Evolutionary conservation across 2,888 invertebrate genomes (phyloP).

Genomic region (Blomia tropicalis): DNA sequence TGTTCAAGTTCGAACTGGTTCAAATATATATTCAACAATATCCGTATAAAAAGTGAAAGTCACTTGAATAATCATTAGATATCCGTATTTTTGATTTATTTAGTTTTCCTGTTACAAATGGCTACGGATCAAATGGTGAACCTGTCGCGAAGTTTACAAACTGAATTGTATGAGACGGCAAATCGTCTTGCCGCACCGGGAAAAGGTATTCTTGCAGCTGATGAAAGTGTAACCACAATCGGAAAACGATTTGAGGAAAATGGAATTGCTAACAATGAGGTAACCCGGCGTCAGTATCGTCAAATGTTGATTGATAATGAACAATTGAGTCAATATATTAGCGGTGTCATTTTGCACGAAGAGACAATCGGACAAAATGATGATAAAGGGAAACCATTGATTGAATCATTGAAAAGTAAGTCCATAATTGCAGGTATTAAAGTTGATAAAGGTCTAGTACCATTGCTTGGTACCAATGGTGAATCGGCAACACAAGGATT

Average conservation of each 20-base stretch:
- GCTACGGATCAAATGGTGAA: neutral
- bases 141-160: constrained; percentile 57
- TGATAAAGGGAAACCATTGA: constrained; percentile 68
- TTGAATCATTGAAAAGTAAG: constrained; percentile 62
- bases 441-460: constrained; percentile 87
- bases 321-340: constrained; percentile 52
- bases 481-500: constrained; percentile 96
- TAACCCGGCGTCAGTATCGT: constrained; percentile 56
- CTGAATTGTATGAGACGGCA: constrained; percentile 71
- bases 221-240: constrained; percentile 84
- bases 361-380: constrained; percentile 96
- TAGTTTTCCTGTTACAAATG: neutral
- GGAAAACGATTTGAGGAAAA: constrained; percentile 74
- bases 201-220: constrained; percentile 92
- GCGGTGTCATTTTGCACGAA: constrained; percentile 95
- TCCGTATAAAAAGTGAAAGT: too few species aligned
- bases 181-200: constrained; percentile 77
- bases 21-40: too few species aligned
- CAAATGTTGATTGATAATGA: constrained; percentile 75
- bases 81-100: too few species aligned
- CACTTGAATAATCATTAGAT: too few species aligned
- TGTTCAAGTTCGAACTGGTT: too few species aligned
- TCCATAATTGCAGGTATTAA: constrained; percentile 92
- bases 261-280: constrained; percentile 78
- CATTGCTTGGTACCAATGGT: constrained; percentile 76